Evolutionary conservation across 2,888 invertebrate species (phyloP).

Genomic region (Plutella xylostella): DNA sequence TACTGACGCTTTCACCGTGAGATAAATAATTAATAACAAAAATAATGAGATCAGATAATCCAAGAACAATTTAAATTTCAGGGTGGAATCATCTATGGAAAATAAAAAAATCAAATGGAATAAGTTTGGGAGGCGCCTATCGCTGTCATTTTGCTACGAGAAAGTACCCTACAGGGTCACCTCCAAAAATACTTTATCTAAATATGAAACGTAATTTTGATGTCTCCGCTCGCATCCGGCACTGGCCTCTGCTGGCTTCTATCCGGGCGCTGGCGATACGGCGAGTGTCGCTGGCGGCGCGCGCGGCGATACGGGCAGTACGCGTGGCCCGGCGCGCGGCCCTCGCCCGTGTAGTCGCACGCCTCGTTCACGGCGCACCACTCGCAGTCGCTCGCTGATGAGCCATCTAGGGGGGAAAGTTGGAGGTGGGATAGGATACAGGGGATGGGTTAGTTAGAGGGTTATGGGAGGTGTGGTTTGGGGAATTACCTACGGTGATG

Average conservation of each 20-base stretch:
- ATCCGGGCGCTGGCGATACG: constrained; percentile 3
- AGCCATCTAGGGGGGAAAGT: constrained; percentile 21
- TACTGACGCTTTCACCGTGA: too few relatives aligned
- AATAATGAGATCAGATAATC: too few relatives aligned
- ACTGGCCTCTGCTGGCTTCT: background rate
- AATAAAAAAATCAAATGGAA: too few relatives aligned
- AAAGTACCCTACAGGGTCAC: too few relatives aligned
- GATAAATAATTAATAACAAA: too few relatives aligned
- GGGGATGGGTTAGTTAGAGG: background rate
- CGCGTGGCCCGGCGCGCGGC: constrained; percentile 8
- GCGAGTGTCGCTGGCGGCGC: constrained; percentile 19
- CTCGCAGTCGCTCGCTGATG: constrained; percentile 42
- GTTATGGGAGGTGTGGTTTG: background rate
- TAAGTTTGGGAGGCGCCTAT: too few relatives aligned
- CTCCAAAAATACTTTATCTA: too few relatives aligned
- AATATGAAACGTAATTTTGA: too few relatives aligned
- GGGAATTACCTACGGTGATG: background rate
- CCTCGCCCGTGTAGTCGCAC: constrained; percentile 7
- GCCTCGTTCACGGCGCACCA: constrained; percentile 38
- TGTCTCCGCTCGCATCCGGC: constrained; percentile 1
- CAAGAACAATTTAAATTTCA: too few relatives aligned
- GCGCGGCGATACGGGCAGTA: constrained; percentile 23
- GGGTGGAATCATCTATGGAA: too few relatives aligned
- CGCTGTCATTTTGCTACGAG: too few relatives aligned
- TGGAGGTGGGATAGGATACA: constrained; percentile 1